Base-by-base conservation (phyloP, 2,113 vertebrate genomes). In the Motacilla tschutschensis region DNA sequence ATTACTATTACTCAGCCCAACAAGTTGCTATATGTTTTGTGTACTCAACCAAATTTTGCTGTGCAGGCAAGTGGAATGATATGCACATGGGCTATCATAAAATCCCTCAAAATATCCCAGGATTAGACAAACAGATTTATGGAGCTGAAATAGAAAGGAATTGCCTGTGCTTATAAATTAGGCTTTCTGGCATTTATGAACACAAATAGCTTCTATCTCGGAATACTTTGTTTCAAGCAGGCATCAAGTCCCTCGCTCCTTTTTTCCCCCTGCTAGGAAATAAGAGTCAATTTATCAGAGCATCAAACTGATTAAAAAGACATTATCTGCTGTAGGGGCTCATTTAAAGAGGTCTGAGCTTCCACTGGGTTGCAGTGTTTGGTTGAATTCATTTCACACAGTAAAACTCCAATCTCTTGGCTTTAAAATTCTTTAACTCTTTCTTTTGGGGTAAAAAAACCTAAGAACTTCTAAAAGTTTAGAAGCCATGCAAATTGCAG, bases 11-110 rank as follows among this genome's bases (percentile, higher is more conserved):
- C 87, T 90, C 80, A 91, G 79, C 75, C 88, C 80, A 92, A 95
- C 95, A 95, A 94, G 95, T 94, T 93, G 83, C 93, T 96, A 85
- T 95, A 85, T 89, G 94, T 94, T 91, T 94, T 93, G 77, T 92
- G 70, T 81, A 91, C 87, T 88, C 72, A 72, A 87, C 85, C 55
- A 85, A 79, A 94, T 91, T 90, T 76, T 94, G 88, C 87, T 93
- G 87, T 79, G 92, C 78, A 60, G 84, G 64, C 88, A 87, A 93
- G 36, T 53, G 78, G 64, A 94, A 90, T 77, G 62, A 91, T 89
- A 86, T 43, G 33, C 78, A 88, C 72, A 9, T 36, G 35, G 80
- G 43, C 58, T 91, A 78, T 83, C 35, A 64, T 65, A 79, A 81
- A 89, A 86, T 77, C 71, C 44, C 60, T 89, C 78, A 88, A 81